Conservation (phyloP, 2,113 vertebrate species). For the Lepisosteus oculatus region DNA sequence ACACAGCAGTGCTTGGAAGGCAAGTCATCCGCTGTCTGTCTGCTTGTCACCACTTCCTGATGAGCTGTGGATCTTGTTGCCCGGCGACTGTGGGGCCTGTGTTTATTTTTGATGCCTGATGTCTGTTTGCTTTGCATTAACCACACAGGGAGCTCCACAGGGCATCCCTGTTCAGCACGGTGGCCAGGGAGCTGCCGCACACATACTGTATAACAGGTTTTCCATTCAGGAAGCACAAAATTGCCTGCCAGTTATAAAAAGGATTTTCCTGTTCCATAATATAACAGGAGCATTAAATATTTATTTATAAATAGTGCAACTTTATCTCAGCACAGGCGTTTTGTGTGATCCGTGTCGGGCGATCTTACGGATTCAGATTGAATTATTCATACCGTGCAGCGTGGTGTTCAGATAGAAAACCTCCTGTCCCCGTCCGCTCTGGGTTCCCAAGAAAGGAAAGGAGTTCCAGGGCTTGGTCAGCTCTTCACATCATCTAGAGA, state of each 20-base stretch:
- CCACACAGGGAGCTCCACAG: conserved; percentile 24
- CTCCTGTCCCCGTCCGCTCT: no score
- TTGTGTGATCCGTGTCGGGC: no score
- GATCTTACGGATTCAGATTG: no score
- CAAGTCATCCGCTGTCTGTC: conserved; percentile 2
- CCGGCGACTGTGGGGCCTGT: conserved; percentile 61
- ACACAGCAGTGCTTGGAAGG: no score
- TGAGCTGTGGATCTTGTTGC: conserved; percentile 60
- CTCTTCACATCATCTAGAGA: no score
- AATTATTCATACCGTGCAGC: no score
- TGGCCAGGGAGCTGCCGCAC: background rate
- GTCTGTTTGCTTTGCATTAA: conserved; percentile 28
- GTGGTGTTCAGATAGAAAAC: no score
- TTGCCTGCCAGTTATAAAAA: background rate
- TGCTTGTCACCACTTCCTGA: conserved; percentile 54
- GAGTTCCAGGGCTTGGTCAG: no score
- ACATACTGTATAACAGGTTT: background rate
- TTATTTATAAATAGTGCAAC: background rate
- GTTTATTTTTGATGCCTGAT: conserved; percentile 49
- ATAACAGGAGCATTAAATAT: conserved; percentile 24
- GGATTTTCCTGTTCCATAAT: conserved; percentile 16
- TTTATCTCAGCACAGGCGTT: no score
- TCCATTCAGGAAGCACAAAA: background rate
- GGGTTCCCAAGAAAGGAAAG: no score
- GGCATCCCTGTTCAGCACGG: conserved; percentile 13